Percentiles rank a stretch among this genome's conserved stretches.
Evolutionary conservation across 2,888 invertebrate species (phyloP).

Genomic region (Lasiommata megera): DNA sequence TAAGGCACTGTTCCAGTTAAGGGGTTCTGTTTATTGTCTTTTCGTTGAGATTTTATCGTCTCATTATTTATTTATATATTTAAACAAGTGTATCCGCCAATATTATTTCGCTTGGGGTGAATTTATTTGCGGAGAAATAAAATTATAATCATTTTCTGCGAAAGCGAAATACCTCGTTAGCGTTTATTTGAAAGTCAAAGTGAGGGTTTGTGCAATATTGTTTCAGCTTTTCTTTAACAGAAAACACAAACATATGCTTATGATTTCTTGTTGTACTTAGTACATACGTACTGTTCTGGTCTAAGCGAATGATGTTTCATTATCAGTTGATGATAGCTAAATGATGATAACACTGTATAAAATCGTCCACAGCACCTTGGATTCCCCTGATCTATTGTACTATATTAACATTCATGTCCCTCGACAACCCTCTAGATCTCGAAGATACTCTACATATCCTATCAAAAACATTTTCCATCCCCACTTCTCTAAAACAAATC

Average conservation of each 20-base stretch:
- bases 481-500: no score
- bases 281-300: background rate
- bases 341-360: no score
- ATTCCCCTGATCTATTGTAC: no score
- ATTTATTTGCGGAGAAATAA: conserved; percentile 20
- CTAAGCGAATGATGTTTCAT: no score
- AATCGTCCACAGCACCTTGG: no score
- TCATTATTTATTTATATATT: conserved; percentile 20
- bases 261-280: background rate
- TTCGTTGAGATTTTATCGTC: conserved; percentile 18
- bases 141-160: conserved; percentile 19
- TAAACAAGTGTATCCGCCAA: conserved; percentile 3
- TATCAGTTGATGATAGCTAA: no score
- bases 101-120: conserved; percentile 15
- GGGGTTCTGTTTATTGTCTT: conserved; percentile 24
- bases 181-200: conserved; percentile 20
- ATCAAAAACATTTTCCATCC: no score
- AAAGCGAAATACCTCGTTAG: conserved; percentile 16
- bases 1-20: conserved; percentile 23
- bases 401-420: no score
- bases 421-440: no score
- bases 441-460: no score
- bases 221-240: conserved; percentile 3
- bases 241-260: background rate
- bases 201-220: conserved; percentile 12